A percentile compares a stretch with the other conserved stretches of the same genome.
These are phyloP conservation scores for Dendrolimus kikuchii DNA, from an alignment of 1,140 invertebrate genomes.

Conservation along the genomic window DNA sequence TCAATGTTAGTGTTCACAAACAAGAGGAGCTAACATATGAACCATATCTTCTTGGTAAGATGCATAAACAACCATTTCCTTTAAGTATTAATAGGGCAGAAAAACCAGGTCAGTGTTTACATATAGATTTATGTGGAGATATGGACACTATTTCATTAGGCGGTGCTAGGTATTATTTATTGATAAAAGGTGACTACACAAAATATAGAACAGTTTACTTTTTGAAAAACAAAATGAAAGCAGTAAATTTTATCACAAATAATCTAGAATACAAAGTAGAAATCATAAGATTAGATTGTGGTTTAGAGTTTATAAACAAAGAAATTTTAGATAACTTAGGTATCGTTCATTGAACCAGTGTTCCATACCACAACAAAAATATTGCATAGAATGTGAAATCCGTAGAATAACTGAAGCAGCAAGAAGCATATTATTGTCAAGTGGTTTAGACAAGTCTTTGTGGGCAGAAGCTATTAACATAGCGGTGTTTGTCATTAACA, in stretches of 20 bases:
- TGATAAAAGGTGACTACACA: background rate
- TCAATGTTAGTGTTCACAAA: no score
- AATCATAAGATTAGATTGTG: background rate
- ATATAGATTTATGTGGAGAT: background rate
- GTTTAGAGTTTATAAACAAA: background rate
- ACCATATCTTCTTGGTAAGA: no score
- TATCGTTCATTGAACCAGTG: background rate
- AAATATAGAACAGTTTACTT: background rate
- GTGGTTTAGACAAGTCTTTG: background rate
- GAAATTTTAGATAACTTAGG: background rate
- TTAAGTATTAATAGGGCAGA: no score
- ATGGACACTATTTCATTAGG: background rate
- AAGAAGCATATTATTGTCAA: background rate
- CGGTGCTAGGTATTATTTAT: slow-evolving; percentile 1
- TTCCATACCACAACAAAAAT: background rate
- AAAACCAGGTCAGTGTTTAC: no score
- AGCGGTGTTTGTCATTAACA: background rate
- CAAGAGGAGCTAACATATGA: no score
- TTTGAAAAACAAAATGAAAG: background rate
- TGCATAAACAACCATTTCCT: no score
- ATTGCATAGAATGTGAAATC: background rate
- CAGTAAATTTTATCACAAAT: background rate
- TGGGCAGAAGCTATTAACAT: slow-evolving; percentile 1
- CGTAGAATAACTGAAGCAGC: background rate
- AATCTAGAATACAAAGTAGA: background rate